Conservation (phyloP, 2,888 invertebrate genomes). For the Hemaris fuciformis region DNA sequence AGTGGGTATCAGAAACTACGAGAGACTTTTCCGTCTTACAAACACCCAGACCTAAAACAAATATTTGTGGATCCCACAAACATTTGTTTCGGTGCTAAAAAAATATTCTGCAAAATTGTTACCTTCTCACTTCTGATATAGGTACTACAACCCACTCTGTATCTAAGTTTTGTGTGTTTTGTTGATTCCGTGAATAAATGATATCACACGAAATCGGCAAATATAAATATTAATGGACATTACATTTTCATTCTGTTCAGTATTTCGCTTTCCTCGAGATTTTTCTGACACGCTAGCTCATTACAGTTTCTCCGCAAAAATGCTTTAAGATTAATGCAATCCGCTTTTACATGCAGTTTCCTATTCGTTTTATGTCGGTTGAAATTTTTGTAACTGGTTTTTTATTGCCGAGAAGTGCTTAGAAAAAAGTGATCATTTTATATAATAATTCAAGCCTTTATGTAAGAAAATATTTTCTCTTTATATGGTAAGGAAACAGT, state of each 20-base stretch:
- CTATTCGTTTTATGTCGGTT: background rate
- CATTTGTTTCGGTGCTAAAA: too few species aligned
- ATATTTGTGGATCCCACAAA: too few species aligned
- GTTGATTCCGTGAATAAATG: too few species aligned
- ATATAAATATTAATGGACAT: background rate
- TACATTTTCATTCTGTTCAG: background rate
- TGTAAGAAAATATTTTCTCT: too few species aligned
- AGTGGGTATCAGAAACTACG: too few species aligned
- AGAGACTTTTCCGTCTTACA: too few species aligned
- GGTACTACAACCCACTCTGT: background rate
- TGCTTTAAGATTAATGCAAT: background rate
- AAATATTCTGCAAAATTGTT: too few species aligned
- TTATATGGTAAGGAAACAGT: too few species aligned
- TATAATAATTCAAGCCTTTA: too few species aligned
- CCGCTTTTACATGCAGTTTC: background rate
- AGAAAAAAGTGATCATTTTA: background rate
- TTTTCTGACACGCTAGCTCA: constrained; percentile 4
- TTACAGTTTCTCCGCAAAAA: constrained; percentile 1
- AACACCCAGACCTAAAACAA: too few species aligned
- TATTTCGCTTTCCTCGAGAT: constrained; percentile 9
- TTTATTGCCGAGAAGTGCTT: background rate
- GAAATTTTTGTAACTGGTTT: background rate
- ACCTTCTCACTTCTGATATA: too few species aligned
- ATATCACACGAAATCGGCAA: background rate
- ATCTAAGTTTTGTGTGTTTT: background rate